These are phyloP conservation scores for Brotula barbata DNA, from an alignment of 2,797 vertebrate species.

Conservation along the genomic window DNA sequence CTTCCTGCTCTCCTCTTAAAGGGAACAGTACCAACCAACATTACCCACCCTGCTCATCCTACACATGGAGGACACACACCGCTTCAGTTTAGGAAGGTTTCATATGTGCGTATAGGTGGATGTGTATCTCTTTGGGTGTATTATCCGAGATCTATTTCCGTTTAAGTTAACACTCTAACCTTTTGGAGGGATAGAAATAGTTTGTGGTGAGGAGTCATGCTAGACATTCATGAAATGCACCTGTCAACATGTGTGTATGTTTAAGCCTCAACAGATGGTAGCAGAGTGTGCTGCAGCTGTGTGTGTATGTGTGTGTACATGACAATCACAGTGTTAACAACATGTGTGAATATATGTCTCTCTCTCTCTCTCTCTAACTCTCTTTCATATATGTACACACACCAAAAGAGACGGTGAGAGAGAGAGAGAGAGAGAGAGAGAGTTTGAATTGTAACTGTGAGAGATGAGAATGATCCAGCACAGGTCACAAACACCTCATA, in stretches of 20 bases:
- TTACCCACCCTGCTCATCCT: conserved; percentile 6
- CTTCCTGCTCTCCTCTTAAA: conserved; percentile 62
- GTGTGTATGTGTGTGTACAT: background rate
- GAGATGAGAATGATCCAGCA: too few species aligned
- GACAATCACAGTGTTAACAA: background rate
- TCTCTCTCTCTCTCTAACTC: too few species aligned
- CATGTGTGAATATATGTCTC: background rate
- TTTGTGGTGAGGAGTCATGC: background rate
- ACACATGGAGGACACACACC: background rate
- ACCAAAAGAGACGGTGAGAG: too few species aligned
- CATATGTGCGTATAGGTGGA: too few species aligned
- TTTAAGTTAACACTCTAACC: conserved; percentile 11
- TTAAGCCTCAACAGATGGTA: background rate
- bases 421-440: too few species aligned
- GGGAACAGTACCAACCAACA: conserved; percentile 40
- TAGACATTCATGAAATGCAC: conserved; percentile 5
- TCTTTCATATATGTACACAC: too few species aligned
- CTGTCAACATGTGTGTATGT: conserved; percentile 1
- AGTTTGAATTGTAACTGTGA: too few species aligned
- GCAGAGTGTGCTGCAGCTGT: background rate
- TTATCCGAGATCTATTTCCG: background rate
- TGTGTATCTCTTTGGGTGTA: too few species aligned
- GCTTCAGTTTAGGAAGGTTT: too few species aligned
- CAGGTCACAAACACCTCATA: too few species aligned
- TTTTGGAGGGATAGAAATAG: conserved; percentile 19